These are phyloP conservation scores for Colius striatus DNA, from an alignment of 2,113 vertebrate species.

Conservation along the genomic window DNA sequence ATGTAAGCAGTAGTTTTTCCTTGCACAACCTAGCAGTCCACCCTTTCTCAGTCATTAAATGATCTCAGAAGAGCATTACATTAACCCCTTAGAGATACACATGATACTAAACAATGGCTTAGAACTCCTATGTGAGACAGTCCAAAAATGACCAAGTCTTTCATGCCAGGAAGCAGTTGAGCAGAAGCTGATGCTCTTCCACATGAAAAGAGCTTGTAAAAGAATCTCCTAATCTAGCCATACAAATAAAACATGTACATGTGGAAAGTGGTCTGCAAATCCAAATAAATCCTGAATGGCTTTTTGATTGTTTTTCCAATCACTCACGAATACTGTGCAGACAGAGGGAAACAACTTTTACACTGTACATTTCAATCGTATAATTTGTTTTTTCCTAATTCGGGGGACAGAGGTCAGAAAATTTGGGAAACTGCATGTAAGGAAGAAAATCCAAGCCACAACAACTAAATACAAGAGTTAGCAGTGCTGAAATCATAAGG, in stretches of 20 bases:
- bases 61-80: neutral
- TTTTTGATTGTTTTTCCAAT: neutral
- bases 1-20: neutral
- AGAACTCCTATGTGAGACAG: neutral
- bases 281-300: neutral
- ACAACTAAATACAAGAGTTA: neutral
- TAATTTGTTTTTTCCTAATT: neutral
- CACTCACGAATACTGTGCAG: neutral
- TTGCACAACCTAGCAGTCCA: neutral
- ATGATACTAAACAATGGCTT: neutral
- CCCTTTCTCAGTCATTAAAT: neutral
- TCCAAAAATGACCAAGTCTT: neutral
- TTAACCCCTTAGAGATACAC: neutral
- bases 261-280: neutral
- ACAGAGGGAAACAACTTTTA: neutral
- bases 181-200: neutral
- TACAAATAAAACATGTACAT: neutral
- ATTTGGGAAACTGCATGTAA: neutral
- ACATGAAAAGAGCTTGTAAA: neutral
- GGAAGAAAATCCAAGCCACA: neutral
- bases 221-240: neutral
- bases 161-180: neutral
- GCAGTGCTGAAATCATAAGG: neutral
- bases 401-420: neutral
- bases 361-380: neutral